These are phyloP conservation scores for Amazona vittata DNA, from an alignment of 2,113 vertebrate genomes.

Conservation along the genomic window DNA sequence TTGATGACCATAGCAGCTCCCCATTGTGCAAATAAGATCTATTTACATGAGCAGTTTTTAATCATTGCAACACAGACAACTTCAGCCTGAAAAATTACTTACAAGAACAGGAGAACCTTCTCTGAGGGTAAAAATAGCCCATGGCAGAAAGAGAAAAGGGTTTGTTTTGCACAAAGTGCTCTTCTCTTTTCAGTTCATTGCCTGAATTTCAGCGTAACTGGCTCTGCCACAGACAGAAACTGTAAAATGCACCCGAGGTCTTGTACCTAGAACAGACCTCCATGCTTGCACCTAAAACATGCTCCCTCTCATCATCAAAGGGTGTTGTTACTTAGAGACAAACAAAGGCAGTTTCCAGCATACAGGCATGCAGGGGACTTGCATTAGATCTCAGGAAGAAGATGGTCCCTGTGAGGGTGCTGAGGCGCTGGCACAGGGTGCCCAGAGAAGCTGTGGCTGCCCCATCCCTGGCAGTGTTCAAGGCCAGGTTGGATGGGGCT, in stretches of 20 bases:
- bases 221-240: not conserved
- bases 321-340: not conserved
- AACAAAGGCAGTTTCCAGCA: accelerated
- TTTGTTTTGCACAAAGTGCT: not conserved
- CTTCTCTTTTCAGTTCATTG: not conserved
- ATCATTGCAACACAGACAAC: not conserved
- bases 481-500: too few relatives aligned
- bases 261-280: not conserved
- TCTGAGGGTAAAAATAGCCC: not conserved
- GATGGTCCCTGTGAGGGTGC: too few relatives aligned
- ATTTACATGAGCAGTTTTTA: not conserved
- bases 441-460: too few relatives aligned
- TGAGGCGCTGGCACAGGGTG: too few relatives aligned
- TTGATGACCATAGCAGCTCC: not conserved
- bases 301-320: accelerated
- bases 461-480: too few relatives aligned
- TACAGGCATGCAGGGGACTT: not conserved
- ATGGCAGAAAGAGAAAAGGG: not conserved
- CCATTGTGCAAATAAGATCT: accelerated
- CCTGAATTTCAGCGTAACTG: not conserved
- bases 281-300: accelerated
- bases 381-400: too few relatives aligned
- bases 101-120: not conserved
- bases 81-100: not conserved
- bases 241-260: accelerated